Percentiles rank a stretch among this genome's conserved stretches.
Evolutionary conservation across 2,113 vertebrate genomes (phyloP).

Genomic region (Tragulus kanchil): DNA sequence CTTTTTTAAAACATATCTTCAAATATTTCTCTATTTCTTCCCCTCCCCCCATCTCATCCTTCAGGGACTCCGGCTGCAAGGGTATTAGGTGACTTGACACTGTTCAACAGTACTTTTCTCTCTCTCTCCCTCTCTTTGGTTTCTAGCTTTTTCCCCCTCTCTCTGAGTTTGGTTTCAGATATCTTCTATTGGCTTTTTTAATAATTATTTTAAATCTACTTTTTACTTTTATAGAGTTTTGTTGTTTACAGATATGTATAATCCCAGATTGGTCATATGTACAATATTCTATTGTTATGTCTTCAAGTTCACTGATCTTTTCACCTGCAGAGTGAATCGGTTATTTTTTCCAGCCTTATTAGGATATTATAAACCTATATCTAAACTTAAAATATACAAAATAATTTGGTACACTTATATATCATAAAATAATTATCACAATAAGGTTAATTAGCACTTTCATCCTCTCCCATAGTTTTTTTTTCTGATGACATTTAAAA

Average conservation of each 20-base stretch:
- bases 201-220: no score
- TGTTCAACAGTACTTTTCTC: neutral
- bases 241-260: no score
- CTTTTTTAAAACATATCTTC: neutral
- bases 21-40: neutral
- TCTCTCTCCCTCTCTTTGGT: neutral
- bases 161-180: no score
- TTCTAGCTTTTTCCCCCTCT: no score
- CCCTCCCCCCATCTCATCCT: neutral
- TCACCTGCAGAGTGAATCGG: neutral
- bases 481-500: neutral
- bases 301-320: neutral
- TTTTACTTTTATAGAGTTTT: no score
- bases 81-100: neutral
- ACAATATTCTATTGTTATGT: neutral
- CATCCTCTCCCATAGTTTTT: neutral
- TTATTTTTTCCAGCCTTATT: neutral
- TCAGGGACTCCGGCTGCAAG: neutral
- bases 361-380: neutral
- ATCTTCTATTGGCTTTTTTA: no score
- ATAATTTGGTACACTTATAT: neutral
- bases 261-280: no score
- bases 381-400: neutral
- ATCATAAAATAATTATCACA: neutral
- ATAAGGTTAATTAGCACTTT: neutral